Base-by-base conservation (phyloP, 2,888 invertebrate species). In the Agrypnus murinus region DNA sequence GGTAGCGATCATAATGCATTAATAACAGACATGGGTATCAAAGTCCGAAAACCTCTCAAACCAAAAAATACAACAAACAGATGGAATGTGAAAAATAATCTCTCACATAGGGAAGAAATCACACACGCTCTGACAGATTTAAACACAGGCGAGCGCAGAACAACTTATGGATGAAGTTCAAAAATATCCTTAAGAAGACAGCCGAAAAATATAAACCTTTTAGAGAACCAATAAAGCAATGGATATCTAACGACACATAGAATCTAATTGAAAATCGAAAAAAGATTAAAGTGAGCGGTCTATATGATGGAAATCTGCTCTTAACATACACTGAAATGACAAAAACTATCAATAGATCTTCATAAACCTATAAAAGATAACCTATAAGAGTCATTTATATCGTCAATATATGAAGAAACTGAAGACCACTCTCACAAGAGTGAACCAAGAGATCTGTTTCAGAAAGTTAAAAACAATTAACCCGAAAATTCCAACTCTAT, bases 291-390 rank as follows among this genome's bases (percentile, higher is more conserved):
- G 7, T 10, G 10, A 36, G 10, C 7, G 36, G 7, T 36, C 10
- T 10, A 36, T 36, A 36, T 36, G 36, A 36, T 36, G 36, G 7
- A 10, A 36, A 36, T 10, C 36, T n/a, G n/a, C n/a, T n/a, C n/a
- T n/a, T n/a, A n/a, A n/a, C 43, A 48, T 48, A 48, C 25, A 48
- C 7, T 15, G 17, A 48, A 48, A 48, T 48, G 48, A 14, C 48
- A 48, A 48, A 48, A 48, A 48, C 4, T 48, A 19, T 48, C 25
- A 48, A 48, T n/a, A 48, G 19, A 48, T 6, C 48, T 48, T 14
- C 19, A 5, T 4, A 15, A 19, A 48, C 9, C 7, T 8, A 48
- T 48, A 48, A n/a, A n/a, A n/a, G n/a, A n/a, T n/a, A n/a, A n/a
- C n/a, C n/a, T n/a, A n/a, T n/a, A 48, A 48, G 25, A 48, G 48